Evolutionary conservation across 2,888 invertebrate species (phyloP), one percentile per base, ranked within the genome.

Genomic region (Eurytoma adleriae): DNA sequence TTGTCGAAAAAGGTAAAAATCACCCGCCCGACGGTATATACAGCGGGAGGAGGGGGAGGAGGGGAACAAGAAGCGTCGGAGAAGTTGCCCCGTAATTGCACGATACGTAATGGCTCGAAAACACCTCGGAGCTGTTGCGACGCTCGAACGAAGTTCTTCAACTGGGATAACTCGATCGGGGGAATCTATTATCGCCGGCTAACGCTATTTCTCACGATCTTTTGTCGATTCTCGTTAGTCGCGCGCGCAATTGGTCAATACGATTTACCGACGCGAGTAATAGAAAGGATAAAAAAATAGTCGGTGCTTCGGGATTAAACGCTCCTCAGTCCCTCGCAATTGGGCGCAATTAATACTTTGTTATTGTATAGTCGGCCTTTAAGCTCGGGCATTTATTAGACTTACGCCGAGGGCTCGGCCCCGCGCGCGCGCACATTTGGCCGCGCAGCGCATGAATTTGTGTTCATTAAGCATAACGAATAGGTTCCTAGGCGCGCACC

Each of bases 391-490:
- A 68, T 78, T 72, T 66, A 48, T 68, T 50, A 61, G 66, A 64
- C 59, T 67, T 67, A 56, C 14, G 30, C 40, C 69, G 50, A 54
- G 16, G 20, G 59, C 75, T 3, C 48, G 57, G 27, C 5, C 24
- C 13, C 56, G 64, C 59, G 24, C 24, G 24, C 24, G 24, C 24
- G 24, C 1, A 61, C 69, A 57, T 69, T 77, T 48, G 59, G 70
- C 70, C 62, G 70, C 59, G 73, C 57, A 64, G 54, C 66, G 69
- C 62, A 75, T 70, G 71, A 78, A 78, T 78, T 78, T 73, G 68
- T 74, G 66, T 78, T 81, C 78, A 78, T 81, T 81, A 75, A 71
- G 75, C 78, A 75, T 71, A 78, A 81, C 75, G 74, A 80, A 78
- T 75, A 61, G 24, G 24, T 24, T 24, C 24, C 24, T 24, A 24